A percentile compares a stretch with the other conserved stretches of the same genome.
These are phyloP conservation scores for Crocallis elinguaria DNA, from an alignment of 2,888 invertebrate species.

Conservation along the genomic window DNA sequence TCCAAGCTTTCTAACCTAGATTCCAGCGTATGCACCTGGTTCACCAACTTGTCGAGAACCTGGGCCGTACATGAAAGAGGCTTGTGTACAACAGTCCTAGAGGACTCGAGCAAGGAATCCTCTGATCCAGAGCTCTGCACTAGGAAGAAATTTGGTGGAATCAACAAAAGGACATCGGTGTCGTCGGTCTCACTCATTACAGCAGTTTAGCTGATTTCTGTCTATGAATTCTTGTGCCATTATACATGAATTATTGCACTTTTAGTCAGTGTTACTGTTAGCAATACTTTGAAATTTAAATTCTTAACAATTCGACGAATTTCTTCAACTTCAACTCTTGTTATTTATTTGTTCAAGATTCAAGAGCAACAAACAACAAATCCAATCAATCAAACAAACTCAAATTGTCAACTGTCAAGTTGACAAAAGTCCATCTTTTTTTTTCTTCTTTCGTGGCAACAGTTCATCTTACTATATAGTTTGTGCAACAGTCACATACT, in stretches of 20 bases:
- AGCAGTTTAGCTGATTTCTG: conserved; percentile 41
- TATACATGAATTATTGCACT: conserved; percentile 40
- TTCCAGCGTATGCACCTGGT: conserved; percentile 86
- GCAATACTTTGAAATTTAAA: not conserved
- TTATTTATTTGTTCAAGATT: too few relatives aligned
- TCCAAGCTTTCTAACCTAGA: conserved; percentile 78
- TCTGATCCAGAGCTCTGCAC: conserved; percentile 86
- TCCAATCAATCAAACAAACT: too few relatives aligned
- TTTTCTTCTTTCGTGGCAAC: too few relatives aligned
- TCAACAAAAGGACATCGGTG: conserved; percentile 91
- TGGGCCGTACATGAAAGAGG: conserved; percentile 77
- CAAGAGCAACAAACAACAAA: too few relatives aligned
- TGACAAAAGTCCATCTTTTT: too few relatives aligned
- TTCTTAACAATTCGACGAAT: not conserved
- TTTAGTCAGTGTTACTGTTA: not conserved
- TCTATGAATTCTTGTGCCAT: conserved; percentile 58
- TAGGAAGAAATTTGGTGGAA: conserved; percentile 90
- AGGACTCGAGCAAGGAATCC: conserved; percentile 71
- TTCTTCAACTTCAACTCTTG: too few relatives aligned
- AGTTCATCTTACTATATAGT: too few relatives aligned
- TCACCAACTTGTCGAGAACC: conserved; percentile 83
- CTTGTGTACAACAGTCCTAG: conserved; percentile 77
- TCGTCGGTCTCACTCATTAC: conserved; percentile 88
- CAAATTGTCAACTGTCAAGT: too few relatives aligned
- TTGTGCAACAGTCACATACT: too few relatives aligned